Percentiles rank a stretch among this genome's conserved stretches.
These are phyloP conservation scores for Brachionus manjavacas DNA, from an alignment of 1,140 invertebrate species.

Conservation along the genomic window DNA sequence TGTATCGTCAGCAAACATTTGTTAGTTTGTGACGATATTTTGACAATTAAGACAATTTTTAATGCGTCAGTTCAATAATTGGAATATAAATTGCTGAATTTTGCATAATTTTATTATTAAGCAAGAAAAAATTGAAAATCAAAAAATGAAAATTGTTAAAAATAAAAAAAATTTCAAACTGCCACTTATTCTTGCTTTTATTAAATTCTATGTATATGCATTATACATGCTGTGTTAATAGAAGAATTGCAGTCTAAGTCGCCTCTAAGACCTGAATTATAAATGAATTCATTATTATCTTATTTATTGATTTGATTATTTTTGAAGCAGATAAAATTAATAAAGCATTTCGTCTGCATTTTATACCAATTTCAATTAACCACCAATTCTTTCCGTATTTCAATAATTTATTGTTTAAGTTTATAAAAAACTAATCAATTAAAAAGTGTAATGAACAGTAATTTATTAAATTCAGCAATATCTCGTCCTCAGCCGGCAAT, in stretches of 20 bases:
- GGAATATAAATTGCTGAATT: not conserved
- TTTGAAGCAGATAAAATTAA: not conserved
- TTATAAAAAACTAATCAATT: not conserved
- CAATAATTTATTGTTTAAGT: constrained; percentile 4
- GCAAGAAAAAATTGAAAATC: not conserved
- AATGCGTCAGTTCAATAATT: not conserved
- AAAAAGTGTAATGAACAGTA: constrained; percentile 14
- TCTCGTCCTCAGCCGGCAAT: constrained; percentile 11
- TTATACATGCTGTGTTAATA: not conserved
- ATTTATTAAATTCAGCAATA: constrained; percentile 26
- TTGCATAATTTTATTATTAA: not conserved
- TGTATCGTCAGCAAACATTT: too few relatives aligned
- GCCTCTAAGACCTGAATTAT: not conserved
- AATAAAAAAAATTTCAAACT: not conserved
- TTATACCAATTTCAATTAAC: not conserved
- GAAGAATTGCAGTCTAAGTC: not conserved
- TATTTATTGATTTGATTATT: not conserved
- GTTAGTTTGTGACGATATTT: not conserved
- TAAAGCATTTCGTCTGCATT: not conserved
- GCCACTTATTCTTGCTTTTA: not conserved
- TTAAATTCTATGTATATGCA: not conserved
- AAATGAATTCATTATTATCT: not conserved
- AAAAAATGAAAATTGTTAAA: not conserved
- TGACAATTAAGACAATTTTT: not conserved
- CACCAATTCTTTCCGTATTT: not conserved